These are phyloP conservation scores for Hypomecis atomaria DNA, from an alignment of 2,888 invertebrate genomes.

Conservation along the genomic window DNA sequence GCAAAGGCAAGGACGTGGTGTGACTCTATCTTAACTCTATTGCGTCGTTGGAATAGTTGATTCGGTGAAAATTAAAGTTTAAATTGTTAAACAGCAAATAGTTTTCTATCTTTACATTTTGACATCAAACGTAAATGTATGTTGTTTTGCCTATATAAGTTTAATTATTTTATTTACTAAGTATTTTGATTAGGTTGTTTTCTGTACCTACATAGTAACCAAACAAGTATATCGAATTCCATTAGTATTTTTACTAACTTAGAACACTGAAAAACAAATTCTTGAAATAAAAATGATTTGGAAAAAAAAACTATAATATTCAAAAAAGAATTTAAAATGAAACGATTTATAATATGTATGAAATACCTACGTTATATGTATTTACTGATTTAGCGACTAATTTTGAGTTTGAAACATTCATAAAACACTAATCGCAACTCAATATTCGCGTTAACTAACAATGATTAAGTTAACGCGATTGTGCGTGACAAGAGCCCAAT, in stretches of 20 bases:
- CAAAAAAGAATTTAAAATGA: too few species aligned
- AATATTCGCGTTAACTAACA: constrained; percentile 38
- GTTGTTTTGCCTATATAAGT: too few species aligned
- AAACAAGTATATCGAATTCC: too few species aligned
- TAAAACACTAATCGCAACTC: constrained; percentile 40
- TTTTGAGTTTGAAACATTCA: not conserved
- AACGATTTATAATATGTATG: too few species aligned
- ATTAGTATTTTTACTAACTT: too few species aligned
- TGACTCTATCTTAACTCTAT: not conserved
- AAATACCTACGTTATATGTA: too few species aligned
- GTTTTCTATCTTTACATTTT: not conserved
- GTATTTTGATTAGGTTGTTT: not conserved
- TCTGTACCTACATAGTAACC: too few species aligned
- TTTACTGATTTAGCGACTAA: too few species aligned
- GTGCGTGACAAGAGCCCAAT: constrained; percentile 68
- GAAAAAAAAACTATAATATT: too few species aligned
- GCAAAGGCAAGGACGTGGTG: not conserved
- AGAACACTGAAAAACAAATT: too few species aligned
- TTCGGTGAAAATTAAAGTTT: constrained; percentile 44
- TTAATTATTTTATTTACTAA: not conserved
- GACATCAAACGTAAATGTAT: not conserved
- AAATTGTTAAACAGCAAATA: constrained; percentile 40
- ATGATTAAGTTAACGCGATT: constrained; percentile 69
- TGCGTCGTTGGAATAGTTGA: constrained; percentile 51
- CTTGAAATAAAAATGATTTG: too few species aligned